Base-by-base conservation (phyloP, 2,888 invertebrate species). In the Chymomyza caudatula region DNA sequence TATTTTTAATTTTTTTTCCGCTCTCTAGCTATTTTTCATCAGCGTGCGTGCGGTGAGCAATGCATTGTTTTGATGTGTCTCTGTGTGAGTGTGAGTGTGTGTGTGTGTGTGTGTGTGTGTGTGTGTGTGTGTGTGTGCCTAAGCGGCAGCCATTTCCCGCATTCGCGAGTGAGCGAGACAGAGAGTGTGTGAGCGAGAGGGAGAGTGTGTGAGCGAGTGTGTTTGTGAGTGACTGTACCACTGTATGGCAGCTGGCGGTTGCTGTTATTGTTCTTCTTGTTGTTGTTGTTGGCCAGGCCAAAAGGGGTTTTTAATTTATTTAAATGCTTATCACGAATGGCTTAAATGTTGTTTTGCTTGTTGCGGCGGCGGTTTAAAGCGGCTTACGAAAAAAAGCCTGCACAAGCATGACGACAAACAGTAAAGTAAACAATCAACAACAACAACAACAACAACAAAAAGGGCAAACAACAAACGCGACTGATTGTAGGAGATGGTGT, bases 251-350 rank as follows among this genome's bases (percentile, higher is more conserved):
- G 19, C 19, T 37, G 29, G 29, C 29, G 29, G 29, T 37, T 25
- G 25, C 5, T 25, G 25, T 25, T 25, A 25, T 25, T 25, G 25
- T 5, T 25, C 3, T 25, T 25, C 3, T 25, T 25, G 25, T 25
- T 25, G 25, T 25, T 25, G 25, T 25, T 25, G 25, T 25, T 37
- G 29, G 29, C 29, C 29, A 11, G 29, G 29, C 29, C 68, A 55
- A 69, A n/a, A 69, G 79, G 69, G 15, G 85, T 71, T 73, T 86
- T 85, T 85, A 85, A 85, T 85, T 86, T 86, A 85, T 85, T 85
- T 86, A 85, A 85, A 86, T 86, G 85, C 85, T 85, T 85, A 85
- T 85, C 83, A 80, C 78, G 84, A 83, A 83, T 77, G 87, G 85
- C 85, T 85, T 83, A 86, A 86, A 75, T 85, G 83, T 79, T 82